Base-by-base conservation (phyloP, 2,888 invertebrate species). In the Drosophila pegasa region DNA sequence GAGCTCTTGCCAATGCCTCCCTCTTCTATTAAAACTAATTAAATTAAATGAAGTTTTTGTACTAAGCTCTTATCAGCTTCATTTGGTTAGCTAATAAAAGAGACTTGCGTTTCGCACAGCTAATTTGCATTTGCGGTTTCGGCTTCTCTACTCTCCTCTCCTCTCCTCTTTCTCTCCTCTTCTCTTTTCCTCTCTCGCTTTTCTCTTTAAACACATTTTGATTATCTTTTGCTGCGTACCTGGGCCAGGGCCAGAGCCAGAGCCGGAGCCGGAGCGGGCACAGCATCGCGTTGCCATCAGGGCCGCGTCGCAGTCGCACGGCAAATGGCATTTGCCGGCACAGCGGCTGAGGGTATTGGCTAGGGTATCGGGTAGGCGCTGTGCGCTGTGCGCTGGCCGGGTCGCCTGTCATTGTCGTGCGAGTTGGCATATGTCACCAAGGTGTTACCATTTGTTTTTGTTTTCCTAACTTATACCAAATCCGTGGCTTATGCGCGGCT, bases 351-450 rank as follows among this genome's bases (percentile, higher is more conserved):
- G 25, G 43, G 45, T 12, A 29, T 45, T n/a, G 16, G 22, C 22
- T 6, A 35, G 58, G 51, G 48, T 40, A 37, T 38, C 38, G 50
- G 48, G 31, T 20, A 38, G 52, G 9, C 25, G 22, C n/a, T 20
- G 29, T 41, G 43, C 37, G 33, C 20, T 29, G 37, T 35, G 45
- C 37, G 29, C 22, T 25, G 58, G 20, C 33, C 14, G 65, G 59
- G 68, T 67, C 62, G 56, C 75, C 56, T 84, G 73, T 74, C 71
- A 80, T 73, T 81, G 80, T 73, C 61, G 76, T 65, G 65, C 41
- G 55, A 51, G 43, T 56, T 64, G 88, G 86, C 84, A 84, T 85
- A 82, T 84, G 88, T 85, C 84, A 82, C 73, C 75, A 78, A 84
- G 88, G 88, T 87, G 84, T 73, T 75, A 60, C 52, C 35, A 51